A percentile compares a stretch with the other conserved stretches of the same genome.
These are phyloP conservation scores for Apamea monoglypha DNA, from an alignment of 2,888 invertebrate species.

Conservation along the genomic window DNA sequence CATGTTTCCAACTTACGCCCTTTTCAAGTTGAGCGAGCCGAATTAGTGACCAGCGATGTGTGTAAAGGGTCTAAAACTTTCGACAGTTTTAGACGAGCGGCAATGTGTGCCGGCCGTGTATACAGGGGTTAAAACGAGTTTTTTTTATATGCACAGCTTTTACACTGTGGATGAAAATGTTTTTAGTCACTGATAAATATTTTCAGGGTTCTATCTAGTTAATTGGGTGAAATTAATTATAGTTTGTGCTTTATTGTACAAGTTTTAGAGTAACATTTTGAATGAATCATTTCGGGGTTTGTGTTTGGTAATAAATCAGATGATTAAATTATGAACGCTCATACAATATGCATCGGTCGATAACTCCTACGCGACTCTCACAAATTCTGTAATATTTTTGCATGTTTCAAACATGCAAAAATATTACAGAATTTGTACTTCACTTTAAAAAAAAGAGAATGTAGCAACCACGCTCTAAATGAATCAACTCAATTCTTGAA, in stretches of 20 bases:
- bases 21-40: conserved; percentile 76
- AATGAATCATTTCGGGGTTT: not conserved
- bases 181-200: conserved; percentile 31
- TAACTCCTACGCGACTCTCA: no score
- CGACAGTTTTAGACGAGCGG: conserved; percentile 79
- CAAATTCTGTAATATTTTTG: not conserved
- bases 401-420: not conserved
- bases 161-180: conserved; percentile 42
- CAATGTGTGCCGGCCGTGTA: conserved; percentile 68
- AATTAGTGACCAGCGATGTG: conserved; percentile 87
- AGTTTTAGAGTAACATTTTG: not conserved
- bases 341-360: not conserved
- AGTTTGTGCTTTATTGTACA: not conserved
- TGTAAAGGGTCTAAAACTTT: conserved; percentile 87
- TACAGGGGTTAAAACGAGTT: conserved; percentile 79
- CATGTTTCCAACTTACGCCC: conserved; percentile 73
- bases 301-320: not conserved
- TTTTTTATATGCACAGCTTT: conserved; percentile 73
- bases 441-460: not conserved
- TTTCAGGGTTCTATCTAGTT: not conserved
- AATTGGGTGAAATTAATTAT: conserved; percentile 20
- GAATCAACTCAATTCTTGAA: conserved; percentile 11
- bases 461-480: not conserved
- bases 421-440: no score
- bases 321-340: not conserved